Conservation (phyloP, 2,888 invertebrate genomes). For the Trissoscelio sp. region DNA sequence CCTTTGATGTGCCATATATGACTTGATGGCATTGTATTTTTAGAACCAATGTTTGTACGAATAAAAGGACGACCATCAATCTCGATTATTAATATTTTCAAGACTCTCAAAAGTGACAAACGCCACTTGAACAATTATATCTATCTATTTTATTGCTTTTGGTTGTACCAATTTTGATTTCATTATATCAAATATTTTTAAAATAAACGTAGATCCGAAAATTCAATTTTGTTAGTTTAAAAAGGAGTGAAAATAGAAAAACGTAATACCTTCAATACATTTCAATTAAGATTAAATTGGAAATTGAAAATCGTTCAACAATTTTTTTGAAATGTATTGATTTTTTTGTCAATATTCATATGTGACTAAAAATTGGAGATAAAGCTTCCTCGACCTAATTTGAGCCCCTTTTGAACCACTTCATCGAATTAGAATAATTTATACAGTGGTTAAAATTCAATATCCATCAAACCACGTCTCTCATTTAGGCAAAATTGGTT, state of each 20-base stretch:
- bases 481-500: constrained; percentile 41
- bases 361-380: not conserved
- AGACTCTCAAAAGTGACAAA: not conserved
- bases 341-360: too few relatives aligned
- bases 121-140: too few relatives aligned
- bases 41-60: constrained; percentile 4
- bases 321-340: too few relatives aligned
- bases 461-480: constrained; percentile 27
- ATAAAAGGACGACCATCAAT: not conserved
- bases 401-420: not conserved
- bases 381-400: constrained; percentile 18
- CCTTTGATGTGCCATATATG: constrained; percentile 31
- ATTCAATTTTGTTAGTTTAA: too few relatives aligned
- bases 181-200: too few relatives aligned
- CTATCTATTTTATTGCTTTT: too few relatives aligned
- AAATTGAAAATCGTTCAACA: too few relatives aligned
- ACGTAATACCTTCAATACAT: too few relatives aligned
- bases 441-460: constrained; percentile 22
- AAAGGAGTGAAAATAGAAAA: too few relatives aligned
- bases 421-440: constrained; percentile 29
- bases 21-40: constrained; percentile 42
- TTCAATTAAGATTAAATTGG: too few relatives aligned
- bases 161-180: too few relatives aligned
- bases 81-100: not conserved
- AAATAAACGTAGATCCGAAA: too few relatives aligned